Base-by-base conservation (phyloP, 2,888 invertebrate species). In the Drosophila pegasa region DNA sequence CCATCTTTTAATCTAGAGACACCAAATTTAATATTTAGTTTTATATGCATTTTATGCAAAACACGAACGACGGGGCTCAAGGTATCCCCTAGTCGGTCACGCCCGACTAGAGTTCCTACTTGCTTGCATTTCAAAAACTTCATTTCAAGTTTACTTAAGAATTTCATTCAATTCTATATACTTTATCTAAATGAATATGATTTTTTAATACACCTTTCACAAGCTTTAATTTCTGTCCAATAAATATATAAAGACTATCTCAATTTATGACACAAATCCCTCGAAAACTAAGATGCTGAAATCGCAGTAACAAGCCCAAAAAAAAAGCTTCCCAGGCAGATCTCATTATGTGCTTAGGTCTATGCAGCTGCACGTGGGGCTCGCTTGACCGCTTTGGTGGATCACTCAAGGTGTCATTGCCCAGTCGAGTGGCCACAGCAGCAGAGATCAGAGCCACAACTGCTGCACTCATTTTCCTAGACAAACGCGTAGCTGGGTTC, bases 371-470 rank as follows among this genome's bases (percentile, higher is more conserved):
- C 63, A 63, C 62, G 62, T 63, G 35, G 18, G 54, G 52, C 62
- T 45, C 56, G 74, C 74, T 73, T 73, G 76, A 76, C 68, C 72
- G 63, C 68, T 57, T 76, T 48, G 48, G 22, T 43, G 41, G 73
- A 71, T 70, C 85, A 82, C 85, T 85, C 62, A 14, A 83, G 71
- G 71, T 87, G 87, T 86, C 83, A 86, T 83, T 83, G 83, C 80
- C 82, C 87, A 75, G 87, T 62, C 48, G 64, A 69, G 75, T 72
- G 48, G 52, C 48, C 63, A 54, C 59, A 63, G 55, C 60, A 54
- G 14, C 75, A 25, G n/a, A 40, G 54, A 54, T n/a, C 75, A 25
- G n/a, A 40, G 54, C 54, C 71, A 18, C 20, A 45, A 45, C 25
- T 56, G 75, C 52, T 80, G 78, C 75, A 80, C 76, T 71, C 70